These are phyloP conservation scores for Puma concolor DNA, from an alignment of 2,113 vertebrate species.

Conservation along the genomic window DNA sequence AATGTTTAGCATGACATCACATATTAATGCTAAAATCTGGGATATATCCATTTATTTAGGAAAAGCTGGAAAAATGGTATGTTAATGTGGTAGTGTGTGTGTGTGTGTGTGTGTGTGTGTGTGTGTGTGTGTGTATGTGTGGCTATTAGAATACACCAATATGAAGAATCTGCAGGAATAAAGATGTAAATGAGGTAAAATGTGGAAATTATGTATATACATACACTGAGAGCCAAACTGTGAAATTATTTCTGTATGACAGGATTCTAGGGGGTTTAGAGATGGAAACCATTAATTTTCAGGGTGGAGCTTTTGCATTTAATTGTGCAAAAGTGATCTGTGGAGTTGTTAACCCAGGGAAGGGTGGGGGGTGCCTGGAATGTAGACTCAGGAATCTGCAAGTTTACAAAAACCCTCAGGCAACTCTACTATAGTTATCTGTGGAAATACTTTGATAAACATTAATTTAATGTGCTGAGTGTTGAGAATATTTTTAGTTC, in stretches of 20 bases:
- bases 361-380: background rate
- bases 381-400: background rate
- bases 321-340: background rate
- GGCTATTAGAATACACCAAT: background rate
- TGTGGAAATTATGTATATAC: background rate
- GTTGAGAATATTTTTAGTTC: background rate
- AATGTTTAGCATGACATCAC: background rate
- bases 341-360: background rate
- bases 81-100: background rate
- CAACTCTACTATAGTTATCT: background rate
- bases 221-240: background rate
- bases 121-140: too few relatives aligned
- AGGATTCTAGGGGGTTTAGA: background rate
- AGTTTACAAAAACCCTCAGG: background rate
- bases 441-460: constrained; percentile 11
- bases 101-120: background rate
- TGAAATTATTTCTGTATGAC: background rate
- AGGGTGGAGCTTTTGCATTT: background rate
- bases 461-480: background rate
- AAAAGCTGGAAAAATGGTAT: constrained; percentile 12
- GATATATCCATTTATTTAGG: background rate
- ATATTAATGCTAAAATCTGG: background rate
- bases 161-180: background rate
- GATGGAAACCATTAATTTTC: background rate
- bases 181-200: constrained; percentile 4